Percentiles rank a stretch among this genome's conserved stretches.
phyloP scores from a whole-genome alignment of 1,140 invertebrate genomes.

The Plodia interpunctella region DNA sequence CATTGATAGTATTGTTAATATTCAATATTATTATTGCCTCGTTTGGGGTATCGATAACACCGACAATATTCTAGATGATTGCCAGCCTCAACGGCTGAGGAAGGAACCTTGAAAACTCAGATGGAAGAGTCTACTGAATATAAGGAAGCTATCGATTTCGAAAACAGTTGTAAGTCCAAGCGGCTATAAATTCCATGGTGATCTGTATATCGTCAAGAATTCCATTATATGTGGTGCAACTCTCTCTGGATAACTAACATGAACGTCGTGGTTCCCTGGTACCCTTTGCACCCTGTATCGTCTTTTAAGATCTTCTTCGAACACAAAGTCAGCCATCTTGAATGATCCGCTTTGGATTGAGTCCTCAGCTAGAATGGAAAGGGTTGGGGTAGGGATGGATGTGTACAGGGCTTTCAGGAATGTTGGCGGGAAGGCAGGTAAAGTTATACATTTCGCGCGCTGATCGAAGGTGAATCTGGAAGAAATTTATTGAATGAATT shows the following conservation, averaged over 20 bases:
- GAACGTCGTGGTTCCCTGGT: constrained; percentile 7
- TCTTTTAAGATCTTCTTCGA: constrained; percentile 1
- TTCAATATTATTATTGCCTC: no score
- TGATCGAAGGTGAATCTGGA: constrained; percentile 33
- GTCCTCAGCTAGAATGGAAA: constrained; percentile 13
- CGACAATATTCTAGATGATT: no score
- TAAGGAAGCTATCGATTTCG: no score
- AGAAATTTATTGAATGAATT: background rate
- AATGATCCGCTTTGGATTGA: constrained; percentile 1
- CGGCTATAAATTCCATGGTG: no score
- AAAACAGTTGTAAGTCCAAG: no score
- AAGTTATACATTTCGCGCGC: constrained; percentile 23
- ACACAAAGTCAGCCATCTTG: constrained; percentile 9
- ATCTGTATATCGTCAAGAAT: background rate
- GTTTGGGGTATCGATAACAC: no score
- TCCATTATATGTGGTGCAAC: background rate
- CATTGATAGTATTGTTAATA: no score
- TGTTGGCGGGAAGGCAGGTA: constrained; percentile 17
- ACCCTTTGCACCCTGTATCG: background rate
- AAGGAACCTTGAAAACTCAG: no score
- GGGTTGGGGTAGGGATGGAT: constrained; percentile 14
- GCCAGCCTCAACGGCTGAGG: no score
- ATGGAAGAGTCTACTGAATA: no score
- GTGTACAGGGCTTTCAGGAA: constrained; percentile 13
- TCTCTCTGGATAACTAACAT: constrained; percentile 8